phyloP scores from a whole-genome alignment of 1,140 invertebrate species.

The Neocloeon triangulifer region DNA sequence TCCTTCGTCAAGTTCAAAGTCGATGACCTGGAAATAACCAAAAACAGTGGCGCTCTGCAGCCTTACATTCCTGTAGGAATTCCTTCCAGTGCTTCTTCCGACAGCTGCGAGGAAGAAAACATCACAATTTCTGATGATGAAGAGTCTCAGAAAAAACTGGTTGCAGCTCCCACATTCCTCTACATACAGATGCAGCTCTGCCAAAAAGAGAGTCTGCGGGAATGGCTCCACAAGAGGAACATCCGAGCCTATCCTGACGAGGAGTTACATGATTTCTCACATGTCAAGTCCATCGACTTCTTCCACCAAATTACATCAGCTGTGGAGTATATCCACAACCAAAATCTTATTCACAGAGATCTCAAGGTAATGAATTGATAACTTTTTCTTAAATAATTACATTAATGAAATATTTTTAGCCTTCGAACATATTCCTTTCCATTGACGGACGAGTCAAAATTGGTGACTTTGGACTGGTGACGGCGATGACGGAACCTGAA shows the following conservation, averaged over 20 bases:
- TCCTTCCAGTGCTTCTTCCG: too few relatives aligned
- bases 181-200: constrained; percentile 98
- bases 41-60: too few relatives aligned
- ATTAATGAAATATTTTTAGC: constrained; percentile 25
- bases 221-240: constrained; percentile 78
- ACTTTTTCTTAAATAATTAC: not conserved
- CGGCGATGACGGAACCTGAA: constrained; percentile 44
- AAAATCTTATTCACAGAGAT: constrained; percentile 82
- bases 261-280: constrained; percentile 20
- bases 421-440: constrained; percentile 91
- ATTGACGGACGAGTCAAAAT: constrained; percentile 77
- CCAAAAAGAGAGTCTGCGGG: constrained; percentile 62
- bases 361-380: constrained; percentile 41
- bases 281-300: constrained; percentile 36
- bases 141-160: too few relatives aligned
- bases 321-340: constrained; percentile 82
- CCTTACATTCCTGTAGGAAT: too few relatives aligned
- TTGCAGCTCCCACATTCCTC: too few relatives aligned
- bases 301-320: constrained; percentile 86
- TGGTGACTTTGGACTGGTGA: constrained; percentile 91
- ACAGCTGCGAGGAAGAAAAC: too few relatives aligned
- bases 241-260: too few relatives aligned
- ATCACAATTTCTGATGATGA: too few relatives aligned
- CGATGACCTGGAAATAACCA: too few relatives aligned
- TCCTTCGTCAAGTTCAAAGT: too few relatives aligned